Evolutionary conservation across 2,797 vertebrate species (phyloP).

Genomic region (Simalia tracyae): DNA sequence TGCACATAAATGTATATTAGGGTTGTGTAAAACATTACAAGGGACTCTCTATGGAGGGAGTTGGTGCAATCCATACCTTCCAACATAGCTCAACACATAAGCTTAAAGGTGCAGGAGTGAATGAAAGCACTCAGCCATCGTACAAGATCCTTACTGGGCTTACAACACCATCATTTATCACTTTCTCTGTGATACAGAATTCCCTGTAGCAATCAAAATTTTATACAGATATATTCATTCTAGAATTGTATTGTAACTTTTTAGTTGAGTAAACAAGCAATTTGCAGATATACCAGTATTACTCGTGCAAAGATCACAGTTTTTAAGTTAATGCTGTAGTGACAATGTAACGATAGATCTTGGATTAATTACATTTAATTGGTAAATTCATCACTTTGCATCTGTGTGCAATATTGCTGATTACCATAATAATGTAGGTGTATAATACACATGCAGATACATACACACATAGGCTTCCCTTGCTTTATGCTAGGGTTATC

Average conservation of each 20-base stretch:
- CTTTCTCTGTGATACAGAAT: not conserved
- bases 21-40: too few species aligned
- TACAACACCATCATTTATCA: not conserved
- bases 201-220: slow-evolving; percentile 9
- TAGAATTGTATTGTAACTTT: slow-evolving; percentile 9
- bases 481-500: too few species aligned
- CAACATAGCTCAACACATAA: not conserved
- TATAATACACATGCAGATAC: too few species aligned
- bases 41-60: too few species aligned
- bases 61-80: too few species aligned
- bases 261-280: slow-evolving; percentile 5
- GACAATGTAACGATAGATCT: slow-evolving; percentile 21
- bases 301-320: slow-evolving; percentile 17
- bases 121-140: not conserved
- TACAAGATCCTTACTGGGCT: not conserved
- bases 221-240: slow-evolving; percentile 23
- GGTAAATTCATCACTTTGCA: slow-evolving; percentile 15
- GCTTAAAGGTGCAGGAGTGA: not conserved
- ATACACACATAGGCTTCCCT: too few species aligned
- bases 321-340: slow-evolving; percentile 18
- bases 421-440: slow-evolving; percentile 3
- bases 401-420: slow-evolving; percentile 4
- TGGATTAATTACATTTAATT: not conserved
- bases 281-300: slow-evolving; percentile 11
- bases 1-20: too few species aligned